These are phyloP conservation scores for Pteruthius melanotis DNA, from an alignment of 2,113 vertebrate species.

Conservation along the genomic window DNA sequence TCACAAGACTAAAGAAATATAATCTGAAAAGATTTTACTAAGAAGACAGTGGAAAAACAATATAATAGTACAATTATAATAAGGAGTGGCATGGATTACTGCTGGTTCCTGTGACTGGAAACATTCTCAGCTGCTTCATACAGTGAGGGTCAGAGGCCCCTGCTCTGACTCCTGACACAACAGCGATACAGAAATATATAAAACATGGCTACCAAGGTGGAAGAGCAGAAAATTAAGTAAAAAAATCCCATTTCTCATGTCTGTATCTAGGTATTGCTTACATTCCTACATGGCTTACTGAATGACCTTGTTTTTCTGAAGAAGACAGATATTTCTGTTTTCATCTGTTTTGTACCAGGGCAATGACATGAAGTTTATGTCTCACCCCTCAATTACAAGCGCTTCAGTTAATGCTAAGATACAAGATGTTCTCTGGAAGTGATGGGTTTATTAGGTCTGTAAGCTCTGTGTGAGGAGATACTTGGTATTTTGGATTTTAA, in stretches of 20 bases:
- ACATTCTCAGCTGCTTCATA: background rate
- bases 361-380: background rate
- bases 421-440: background rate
- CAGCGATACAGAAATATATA: background rate
- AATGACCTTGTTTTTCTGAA: background rate
- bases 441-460: background rate
- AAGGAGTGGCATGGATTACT: background rate
- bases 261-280: background rate
- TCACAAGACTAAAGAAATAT: background rate
- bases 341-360: background rate
- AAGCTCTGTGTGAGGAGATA: background rate
- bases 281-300: background rate
- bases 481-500: background rate
- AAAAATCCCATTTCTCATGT: background rate
- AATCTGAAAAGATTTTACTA: background rate
- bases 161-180: background rate
- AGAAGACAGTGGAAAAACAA: background rate
- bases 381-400: background rate
- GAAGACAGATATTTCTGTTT: background rate
- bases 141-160: background rate
- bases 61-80: background rate
- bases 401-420: background rate
- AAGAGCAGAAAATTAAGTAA: background rate
- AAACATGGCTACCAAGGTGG: background rate
- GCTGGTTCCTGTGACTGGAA: background rate